These are phyloP conservation scores for Electrona antarctica DNA, from an alignment of 2,113 vertebrate species.

Conservation along the genomic window DNA sequence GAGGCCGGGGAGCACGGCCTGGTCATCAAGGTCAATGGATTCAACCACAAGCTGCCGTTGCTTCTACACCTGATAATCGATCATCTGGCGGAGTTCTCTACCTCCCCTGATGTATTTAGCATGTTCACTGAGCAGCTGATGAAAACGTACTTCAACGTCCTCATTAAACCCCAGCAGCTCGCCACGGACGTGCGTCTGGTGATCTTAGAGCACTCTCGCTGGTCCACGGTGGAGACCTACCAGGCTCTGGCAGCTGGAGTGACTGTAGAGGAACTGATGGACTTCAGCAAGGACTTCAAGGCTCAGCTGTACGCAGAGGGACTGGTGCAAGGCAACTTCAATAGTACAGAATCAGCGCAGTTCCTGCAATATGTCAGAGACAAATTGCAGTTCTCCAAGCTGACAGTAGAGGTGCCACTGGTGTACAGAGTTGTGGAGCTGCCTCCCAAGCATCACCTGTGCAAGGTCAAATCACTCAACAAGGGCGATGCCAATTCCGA, in stretches of 20 bases:
- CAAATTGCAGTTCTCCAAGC: constrained; percentile 86
- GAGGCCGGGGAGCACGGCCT: constrained; percentile 91
- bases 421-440: constrained; percentile 93
- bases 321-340: constrained; percentile 95
- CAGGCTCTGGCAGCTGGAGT: constrained; percentile 85
- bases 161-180: constrained; percentile 93
- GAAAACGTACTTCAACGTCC: constrained; percentile 95
- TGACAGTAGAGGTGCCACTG: constrained; percentile 86
- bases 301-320: constrained; percentile 90
- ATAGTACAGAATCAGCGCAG: constrained; percentile 78
- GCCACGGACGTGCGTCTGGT: constrained; percentile 92
- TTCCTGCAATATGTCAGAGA: constrained; percentile 79
- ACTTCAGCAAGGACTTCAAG: constrained; percentile 86
- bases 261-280: constrained; percentile 82
- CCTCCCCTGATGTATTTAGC: constrained; percentile 88
- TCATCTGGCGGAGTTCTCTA: constrained; percentile 89
- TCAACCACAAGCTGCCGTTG: constrained; percentile 96
- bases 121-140: constrained; percentile 96
- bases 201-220: constrained; percentile 89
- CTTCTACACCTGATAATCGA: constrained; percentile 94
- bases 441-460: constrained; percentile 86
- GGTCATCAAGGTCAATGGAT: constrained; percentile 92
- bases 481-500: constrained; percentile 94
- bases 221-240: constrained; percentile 96
- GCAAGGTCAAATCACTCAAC: constrained; percentile 94